phyloP scores from a whole-genome alignment of 1,140 invertebrate genomes.

The Parapsyche elsis region DNA sequence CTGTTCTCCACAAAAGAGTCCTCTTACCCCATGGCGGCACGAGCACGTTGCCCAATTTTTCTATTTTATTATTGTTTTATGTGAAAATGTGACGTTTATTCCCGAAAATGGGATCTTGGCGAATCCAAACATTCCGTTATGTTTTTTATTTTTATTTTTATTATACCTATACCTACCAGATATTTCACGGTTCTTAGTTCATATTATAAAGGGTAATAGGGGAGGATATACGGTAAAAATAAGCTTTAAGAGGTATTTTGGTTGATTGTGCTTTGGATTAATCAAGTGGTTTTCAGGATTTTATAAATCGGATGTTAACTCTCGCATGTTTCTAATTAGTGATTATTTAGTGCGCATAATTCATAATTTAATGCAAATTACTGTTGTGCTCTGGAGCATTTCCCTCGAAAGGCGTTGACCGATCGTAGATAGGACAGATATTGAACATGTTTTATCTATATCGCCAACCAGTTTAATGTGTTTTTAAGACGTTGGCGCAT shows the following conservation, averaged over 20 bases:
- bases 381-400: neutral
- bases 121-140: neutral
- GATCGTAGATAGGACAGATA: constrained; percentile 49
- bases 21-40: neutral
- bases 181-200: neutral
- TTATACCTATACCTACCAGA: neutral
- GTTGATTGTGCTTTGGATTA: too few relatives aligned
- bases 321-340: too few relatives aligned
- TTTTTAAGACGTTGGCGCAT: neutral
- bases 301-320: too few relatives aligned
- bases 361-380: constrained; percentile 41
- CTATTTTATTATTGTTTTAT: constrained; percentile 15
- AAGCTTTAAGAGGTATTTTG: too few relatives aligned
- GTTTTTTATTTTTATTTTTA: neutral
- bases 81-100: too few relatives aligned
- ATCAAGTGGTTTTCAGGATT: too few relatives aligned
- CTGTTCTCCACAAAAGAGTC: constrained; percentile 37
- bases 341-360: neutral
- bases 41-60: constrained; percentile 13
- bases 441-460: constrained; percentile 50
- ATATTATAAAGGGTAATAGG: neutral
- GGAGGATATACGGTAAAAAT: too few relatives aligned
- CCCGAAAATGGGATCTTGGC: too few relatives aligned
- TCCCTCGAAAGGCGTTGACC: constrained; percentile 13
- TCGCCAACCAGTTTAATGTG: constrained; percentile 8